Percentiles rank a stretch among this genome's conserved stretches.
These are phyloP conservation scores for Drosophila niveifrons DNA, from an alignment of 2,888 invertebrate species.

Conservation along the genomic window DNA sequence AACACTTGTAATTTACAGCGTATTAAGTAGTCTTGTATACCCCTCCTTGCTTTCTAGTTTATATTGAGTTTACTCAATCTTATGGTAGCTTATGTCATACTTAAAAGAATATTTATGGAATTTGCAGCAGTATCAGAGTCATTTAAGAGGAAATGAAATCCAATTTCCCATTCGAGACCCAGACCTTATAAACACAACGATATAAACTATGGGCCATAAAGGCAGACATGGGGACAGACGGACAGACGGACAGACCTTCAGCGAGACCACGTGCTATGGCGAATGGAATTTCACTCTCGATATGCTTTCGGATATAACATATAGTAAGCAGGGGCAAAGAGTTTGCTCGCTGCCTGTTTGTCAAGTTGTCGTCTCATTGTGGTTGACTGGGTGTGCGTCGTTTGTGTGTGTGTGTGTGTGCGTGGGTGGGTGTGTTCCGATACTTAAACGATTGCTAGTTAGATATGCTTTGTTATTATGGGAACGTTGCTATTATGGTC, in stretches of 20 bases:
- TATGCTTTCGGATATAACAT: conserved; percentile 13
- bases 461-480: conserved; percentile 52
- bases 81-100: conserved; percentile 43
- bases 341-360: conserved; percentile 15
- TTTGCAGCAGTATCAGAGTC: conserved; percentile 19
- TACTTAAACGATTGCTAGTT: conserved; percentile 70
- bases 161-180: conserved; percentile 35
- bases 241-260: background rate
- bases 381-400: conserved; percentile 1
- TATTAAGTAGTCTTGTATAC: conserved; percentile 1
- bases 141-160: conserved; percentile 63
- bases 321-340: background rate
- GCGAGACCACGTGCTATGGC: conserved; percentile 48
- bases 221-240: conserved; percentile 10
- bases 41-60: conserved; percentile 12
- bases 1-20: background rate
- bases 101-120: conserved; percentile 13
- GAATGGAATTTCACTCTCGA: conserved; percentile 70
- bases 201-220: conserved; percentile 43
- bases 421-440: conserved; percentile 64
- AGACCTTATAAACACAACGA: conserved; percentile 49
- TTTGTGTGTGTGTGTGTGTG: conserved; percentile 14
- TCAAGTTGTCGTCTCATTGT: conserved; percentile 1
- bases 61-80: conserved; percentile 8
- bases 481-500: conserved; percentile 33